Percentiles rank a stretch among this genome's conserved stretches.
These are phyloP conservation scores for Lycaena phlaeas DNA, from an alignment of 2,888 invertebrate genomes.

Conservation along the genomic window DNA sequence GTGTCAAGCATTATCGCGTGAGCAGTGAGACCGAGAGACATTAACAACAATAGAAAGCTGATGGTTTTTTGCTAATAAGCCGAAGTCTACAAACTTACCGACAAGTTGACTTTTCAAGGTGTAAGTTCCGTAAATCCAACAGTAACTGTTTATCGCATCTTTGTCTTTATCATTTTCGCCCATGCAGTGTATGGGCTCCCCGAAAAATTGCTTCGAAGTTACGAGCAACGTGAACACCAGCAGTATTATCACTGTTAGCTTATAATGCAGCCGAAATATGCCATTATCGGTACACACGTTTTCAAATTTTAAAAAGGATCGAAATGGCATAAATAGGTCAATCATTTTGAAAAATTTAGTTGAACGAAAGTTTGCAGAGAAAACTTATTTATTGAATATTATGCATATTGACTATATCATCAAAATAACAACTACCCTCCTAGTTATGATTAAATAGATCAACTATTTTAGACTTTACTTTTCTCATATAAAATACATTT, in stretches of 20 bases:
- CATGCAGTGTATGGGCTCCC: constrained; percentile 87
- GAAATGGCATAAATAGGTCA: constrained; percentile 78
- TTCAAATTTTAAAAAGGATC: constrained; percentile 77
- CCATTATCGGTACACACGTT: constrained; percentile 82
- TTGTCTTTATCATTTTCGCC: constrained; percentile 64
- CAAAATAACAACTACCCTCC: neutral
- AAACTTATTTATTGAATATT: no score
- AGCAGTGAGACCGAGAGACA: no score
- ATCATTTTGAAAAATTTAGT: constrained; percentile 62
- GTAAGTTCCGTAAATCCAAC: constrained; percentile 85
- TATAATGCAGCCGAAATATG: constrained; percentile 83
- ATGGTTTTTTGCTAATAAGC: no score
- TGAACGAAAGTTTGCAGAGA: neutral
- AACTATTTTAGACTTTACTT: no score
- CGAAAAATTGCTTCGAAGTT: constrained; percentile 87
- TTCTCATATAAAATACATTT: no score
- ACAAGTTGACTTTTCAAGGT: constrained; percentile 61
- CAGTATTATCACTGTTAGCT: constrained; percentile 80
- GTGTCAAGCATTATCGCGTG: no score
- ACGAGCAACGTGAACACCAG: constrained; percentile 82
- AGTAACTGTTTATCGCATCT: constrained; percentile 81
- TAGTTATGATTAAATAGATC: no score
- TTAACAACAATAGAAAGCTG: no score
- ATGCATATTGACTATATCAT: neutral
- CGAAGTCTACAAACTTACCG: no score